These are phyloP conservation scores for Oriolus oriolus DNA, from an alignment of 2,113 vertebrate species.

Conservation along the genomic window DNA sequence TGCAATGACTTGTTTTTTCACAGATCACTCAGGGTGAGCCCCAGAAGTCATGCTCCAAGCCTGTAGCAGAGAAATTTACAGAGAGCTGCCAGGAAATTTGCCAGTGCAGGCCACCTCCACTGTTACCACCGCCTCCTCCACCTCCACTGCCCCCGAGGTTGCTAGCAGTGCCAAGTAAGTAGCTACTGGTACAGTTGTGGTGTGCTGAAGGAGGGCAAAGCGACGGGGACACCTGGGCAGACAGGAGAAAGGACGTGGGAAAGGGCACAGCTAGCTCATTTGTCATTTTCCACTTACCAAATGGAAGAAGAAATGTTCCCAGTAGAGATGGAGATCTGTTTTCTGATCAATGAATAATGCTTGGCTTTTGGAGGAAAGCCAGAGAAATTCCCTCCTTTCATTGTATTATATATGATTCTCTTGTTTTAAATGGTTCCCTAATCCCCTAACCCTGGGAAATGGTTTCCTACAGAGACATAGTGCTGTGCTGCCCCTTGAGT, in stretches of 20 bases:
- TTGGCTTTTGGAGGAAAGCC: slow-evolving; percentile 26
- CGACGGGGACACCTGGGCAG: fast-evolving
- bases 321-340: slow-evolving; percentile 12
- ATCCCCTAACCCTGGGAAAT: background rate
- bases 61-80: slow-evolving; percentile 80
- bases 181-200: background rate
- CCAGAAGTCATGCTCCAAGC: slow-evolving; percentile 91
- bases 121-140: slow-evolving; percentile 87
- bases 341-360: slow-evolving; percentile 41
- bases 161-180: slow-evolving; percentile 82
- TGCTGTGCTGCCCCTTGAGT: background rate
- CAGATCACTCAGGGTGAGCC: slow-evolving; percentile 86
- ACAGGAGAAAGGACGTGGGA: background rate
- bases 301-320: slow-evolving; percentile 55
- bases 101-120: slow-evolving; percentile 89
- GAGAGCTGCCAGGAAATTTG: slow-evolving; percentile 87
- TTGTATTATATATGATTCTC: background rate
- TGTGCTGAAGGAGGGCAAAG: background rate
- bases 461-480: background rate
- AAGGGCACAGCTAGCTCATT: slow-evolving; percentile 17
- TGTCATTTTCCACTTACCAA: slow-evolving; percentile 68
- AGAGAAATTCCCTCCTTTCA: slow-evolving; percentile 20
- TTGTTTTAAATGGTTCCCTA: background rate
- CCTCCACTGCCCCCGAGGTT: slow-evolving; percentile 89
- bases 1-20: slow-evolving; percentile 34